Evolutionary conservation across 2,888 invertebrate genomes (phyloP).

Genomic region (Linnaemya tessellans): DNA sequence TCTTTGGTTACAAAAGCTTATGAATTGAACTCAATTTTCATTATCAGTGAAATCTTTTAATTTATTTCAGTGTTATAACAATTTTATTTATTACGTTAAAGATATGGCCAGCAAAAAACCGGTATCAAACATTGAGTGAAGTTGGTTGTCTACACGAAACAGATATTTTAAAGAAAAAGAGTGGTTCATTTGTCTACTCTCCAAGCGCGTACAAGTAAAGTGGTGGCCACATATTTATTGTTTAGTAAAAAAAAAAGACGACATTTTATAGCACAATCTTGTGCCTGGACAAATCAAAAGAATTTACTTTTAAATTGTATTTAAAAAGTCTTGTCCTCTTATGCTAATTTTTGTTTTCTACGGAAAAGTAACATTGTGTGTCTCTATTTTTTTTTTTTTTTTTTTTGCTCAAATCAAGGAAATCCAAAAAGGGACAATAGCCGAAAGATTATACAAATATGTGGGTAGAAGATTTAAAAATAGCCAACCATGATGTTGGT

Average conservation of each 20-base stretch:
- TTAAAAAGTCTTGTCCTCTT: constrained; percentile 36
- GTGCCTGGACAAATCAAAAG: constrained; percentile 8
- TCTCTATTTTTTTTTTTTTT: no score
- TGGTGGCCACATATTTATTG: constrained; percentile 31
- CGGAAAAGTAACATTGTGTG: constrained; percentile 20
- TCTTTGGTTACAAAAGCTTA: background rate
- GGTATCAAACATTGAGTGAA: constrained; percentile 61
- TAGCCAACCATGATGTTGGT: background rate
- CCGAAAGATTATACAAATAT: background rate
- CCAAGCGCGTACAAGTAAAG: background rate
- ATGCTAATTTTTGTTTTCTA: constrained; percentile 46
- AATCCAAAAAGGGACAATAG: background rate
- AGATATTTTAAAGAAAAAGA: constrained; percentile 2
- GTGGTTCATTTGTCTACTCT: constrained; percentile 27
- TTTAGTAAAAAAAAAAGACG: constrained; percentile 17
- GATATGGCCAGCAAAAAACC: constrained; percentile 59
- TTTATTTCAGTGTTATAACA: constrained; percentile 8
- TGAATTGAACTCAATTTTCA: background rate
- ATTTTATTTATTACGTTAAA: constrained; percentile 8
- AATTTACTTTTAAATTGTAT: constrained; percentile 12
- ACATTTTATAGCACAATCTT: constrained; percentile 44
- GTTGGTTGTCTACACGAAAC: constrained; percentile 27
- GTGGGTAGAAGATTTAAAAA: constrained; percentile 31
- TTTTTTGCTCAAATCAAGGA: background rate
- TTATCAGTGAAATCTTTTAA: background rate